Base-by-base conservation (phyloP, 2,888 invertebrate species). In the Crocallis elinguaria region DNA sequence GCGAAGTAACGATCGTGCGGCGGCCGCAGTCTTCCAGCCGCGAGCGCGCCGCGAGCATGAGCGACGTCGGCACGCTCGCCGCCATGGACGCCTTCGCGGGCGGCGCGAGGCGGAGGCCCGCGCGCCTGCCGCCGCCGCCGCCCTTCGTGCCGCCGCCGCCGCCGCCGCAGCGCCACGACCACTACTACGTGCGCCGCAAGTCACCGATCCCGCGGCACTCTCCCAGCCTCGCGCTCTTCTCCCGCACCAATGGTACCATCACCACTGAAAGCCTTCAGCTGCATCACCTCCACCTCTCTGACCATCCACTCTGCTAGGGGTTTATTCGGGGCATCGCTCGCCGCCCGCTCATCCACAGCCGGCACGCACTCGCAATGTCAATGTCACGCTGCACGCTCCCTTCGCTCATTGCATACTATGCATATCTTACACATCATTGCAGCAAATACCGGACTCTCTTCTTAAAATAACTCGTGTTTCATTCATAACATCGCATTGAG, bases 21-120 rank as follows among this genome's bases (percentile, higher is more conserved):
- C 77, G 84, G 84, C 79, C 86, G 86, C 88, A 88, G 88, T 89
- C 84, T 87, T 87, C 86, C 87, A 87, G 83, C 85, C 79, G 86
- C 84, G 78, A 92, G 92, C 85, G 85, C 79, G 84, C 77, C 77
- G 88, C 79, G 83, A 89, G 84, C 86, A 91, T 91, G 91, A 83
- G 89, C 87, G 89, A 89, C 87, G 91, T 90, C 77, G 91, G 88
- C 82, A 90, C 90, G 87, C 90, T 90, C 83, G 90, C 88, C 80
- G 90, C 88, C 69, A 91, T 88, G 89, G 90, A 88, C 85, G 90
- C 87, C 80, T 91, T 87, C 84, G 90, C 87, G 79, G 89, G 88
- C 87, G 91, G 89, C 84, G 88, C 88, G 73, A 76, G 91, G 84
- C 88, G 89, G 55, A 78, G 88, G 80, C 84, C 86, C 73, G 77